A percentile compares a stretch with the other conserved stretches of the same genome.
Evolutionary conservation across 2,797 vertebrate species (phyloP).

Genomic region (Hoplostethus atlanticus): DNA sequence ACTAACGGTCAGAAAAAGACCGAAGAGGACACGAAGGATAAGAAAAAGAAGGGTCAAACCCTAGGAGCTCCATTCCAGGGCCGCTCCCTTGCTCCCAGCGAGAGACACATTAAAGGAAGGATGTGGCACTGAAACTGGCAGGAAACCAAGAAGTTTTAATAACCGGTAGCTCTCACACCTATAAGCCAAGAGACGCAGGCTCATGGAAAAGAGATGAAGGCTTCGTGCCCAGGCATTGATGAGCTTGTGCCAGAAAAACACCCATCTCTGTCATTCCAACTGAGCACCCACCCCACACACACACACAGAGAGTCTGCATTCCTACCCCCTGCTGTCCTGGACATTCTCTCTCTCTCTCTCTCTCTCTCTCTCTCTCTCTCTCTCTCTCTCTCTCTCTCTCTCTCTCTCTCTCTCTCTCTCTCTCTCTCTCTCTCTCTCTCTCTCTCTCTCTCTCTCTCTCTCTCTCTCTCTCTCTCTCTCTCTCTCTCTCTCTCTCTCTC

Average conservation of each 20-base stretch:
- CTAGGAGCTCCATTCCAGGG: conserved; percentile 25
- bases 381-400: conserved; percentile 46
- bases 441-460: conserved; percentile 24
- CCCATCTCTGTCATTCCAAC: conserved; percentile 59
- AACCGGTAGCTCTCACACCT: conserved; percentile 43
- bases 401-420: neutral
- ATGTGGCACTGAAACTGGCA: conserved; percentile 43
- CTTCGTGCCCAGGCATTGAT: conserved; percentile 26
- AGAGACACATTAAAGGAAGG: conserved; percentile 26
- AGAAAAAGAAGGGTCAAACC: conserved; percentile 14
- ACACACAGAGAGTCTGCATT: neutral
- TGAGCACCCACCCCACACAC: neutral
- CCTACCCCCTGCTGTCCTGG: conserved; percentile 3
- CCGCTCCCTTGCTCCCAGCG: conserved; percentile 51
- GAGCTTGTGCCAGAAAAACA: conserved; percentile 50
- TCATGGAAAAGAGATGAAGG: conserved; percentile 34
- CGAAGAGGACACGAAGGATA: neutral
- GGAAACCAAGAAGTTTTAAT: conserved; percentile 48
- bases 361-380: neutral
- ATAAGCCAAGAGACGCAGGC: conserved; percentile 19
- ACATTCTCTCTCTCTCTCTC: neutral
- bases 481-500: conserved; percentile 1
- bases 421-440: neutral
- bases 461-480: conserved; percentile 30
- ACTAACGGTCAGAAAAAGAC: neutral